Evolutionary conservation across 2,797 vertebrate genomes (phyloP), one percentile per base, ranked within the genome.

Genomic region (Gallirallus australis): DNA sequence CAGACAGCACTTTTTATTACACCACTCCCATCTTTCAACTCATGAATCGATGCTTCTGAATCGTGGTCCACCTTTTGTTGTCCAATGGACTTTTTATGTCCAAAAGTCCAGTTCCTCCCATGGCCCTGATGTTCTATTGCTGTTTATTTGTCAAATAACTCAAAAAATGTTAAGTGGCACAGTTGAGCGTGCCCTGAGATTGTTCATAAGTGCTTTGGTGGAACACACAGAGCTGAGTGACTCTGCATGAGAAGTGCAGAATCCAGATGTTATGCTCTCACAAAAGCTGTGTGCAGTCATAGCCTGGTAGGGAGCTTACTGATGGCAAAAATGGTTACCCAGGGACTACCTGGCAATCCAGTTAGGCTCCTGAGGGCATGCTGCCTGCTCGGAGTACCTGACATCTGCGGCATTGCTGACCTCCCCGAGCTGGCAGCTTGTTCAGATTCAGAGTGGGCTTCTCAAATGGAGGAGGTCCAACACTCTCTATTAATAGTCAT

Each of bases 361-460:
- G 15, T 85, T 24, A 60, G 52, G 27, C 30, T 56, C 85, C 75
- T 82, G 82, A 92, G 82, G 60, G 21, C 69, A 53, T 48, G 37
- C 78, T 64, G 65, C 84, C 75, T 80, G 56, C 42, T 10, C 28
- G 20, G 72, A 52, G 37, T 77, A 75, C 71, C 73, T 0, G 3
- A n/a, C 1, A 6, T 25, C 78, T 65, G 93, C 75, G 89, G 68
- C 53, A 21, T 28, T 48, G 68, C 73, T 84, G 86, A 56, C 48
- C 47, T 89, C 28, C 59, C 53, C 7, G 37, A 52, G 37, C 64
- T 73, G 71, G 33, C 93, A 93, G 81, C 75, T 87, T 77, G 39
- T 64, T 89, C 35, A 57, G 76, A 48, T 85, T 93, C 87, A 45
- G 56, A 92, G 82, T 56, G 71, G 48, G 71, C 60, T 94, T 96